Evolutionary conservation across 30 jellyfish, hydroid and myxozoan species (phyloP).

Genomic region (Aurelia coerulea): DNA sequence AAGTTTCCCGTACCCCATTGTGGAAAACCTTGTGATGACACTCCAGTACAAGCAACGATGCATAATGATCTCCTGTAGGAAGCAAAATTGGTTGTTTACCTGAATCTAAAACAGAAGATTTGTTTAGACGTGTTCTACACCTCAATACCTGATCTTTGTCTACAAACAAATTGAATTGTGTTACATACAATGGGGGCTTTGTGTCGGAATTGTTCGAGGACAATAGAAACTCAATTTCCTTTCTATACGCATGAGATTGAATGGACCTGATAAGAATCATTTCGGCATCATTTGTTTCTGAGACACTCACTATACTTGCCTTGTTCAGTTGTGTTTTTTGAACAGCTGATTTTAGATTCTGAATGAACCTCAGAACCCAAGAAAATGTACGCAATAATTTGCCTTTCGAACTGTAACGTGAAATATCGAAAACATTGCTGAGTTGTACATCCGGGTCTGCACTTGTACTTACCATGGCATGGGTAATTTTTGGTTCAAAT

Average conservation of each 20-base stretch:
- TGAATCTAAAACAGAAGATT: constrained; percentile 48
- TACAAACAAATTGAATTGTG: constrained; percentile 59
- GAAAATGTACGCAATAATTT: not conserved
- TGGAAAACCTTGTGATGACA: constrained; percentile 68
- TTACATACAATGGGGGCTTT: constrained; percentile 58
- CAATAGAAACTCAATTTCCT: constrained; percentile 34
- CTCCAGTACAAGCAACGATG: constrained; percentile 30
- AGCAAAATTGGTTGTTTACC: constrained; percentile 58
- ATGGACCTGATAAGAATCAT: constrained; percentile 39
- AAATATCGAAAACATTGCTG: not conserved
- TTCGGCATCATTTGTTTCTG: constrained; percentile 54
- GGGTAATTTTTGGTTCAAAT: constrained; percentile 37
- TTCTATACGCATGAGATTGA: constrained; percentile 39
- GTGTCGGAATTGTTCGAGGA: constrained; percentile 15
- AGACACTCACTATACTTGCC: constrained; percentile 39
- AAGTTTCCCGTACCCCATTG: constrained; percentile 54
- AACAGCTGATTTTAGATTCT: constrained; percentile 45
- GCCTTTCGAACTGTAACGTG: not conserved
- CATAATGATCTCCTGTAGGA: constrained; percentile 40
- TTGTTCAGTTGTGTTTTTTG: constrained; percentile 24
- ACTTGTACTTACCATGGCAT: constrained; percentile 35
- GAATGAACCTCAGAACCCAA: not conserved
- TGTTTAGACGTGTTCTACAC: constrained; percentile 42
- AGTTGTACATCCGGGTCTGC: not conserved
- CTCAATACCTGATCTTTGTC: constrained; percentile 58